Evolutionary conservation across 2,888 invertebrate genomes (phyloP), one percentile per base, ranked within the genome.

Genomic region (Acrobasis suavella): DNA sequence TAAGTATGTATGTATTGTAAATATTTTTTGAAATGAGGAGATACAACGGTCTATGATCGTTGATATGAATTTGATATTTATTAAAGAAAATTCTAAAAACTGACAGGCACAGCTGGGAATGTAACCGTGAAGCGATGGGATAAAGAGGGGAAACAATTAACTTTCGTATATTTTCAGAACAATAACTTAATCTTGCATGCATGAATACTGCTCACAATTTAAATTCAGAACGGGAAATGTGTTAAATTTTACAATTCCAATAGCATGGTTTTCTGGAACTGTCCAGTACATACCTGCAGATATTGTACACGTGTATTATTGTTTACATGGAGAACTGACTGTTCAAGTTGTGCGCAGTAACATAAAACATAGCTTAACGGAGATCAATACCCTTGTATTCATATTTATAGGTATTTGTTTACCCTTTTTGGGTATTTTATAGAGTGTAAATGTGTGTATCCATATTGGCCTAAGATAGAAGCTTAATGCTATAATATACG

Each of bases 181-280:
- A 39, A 39, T 39, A 38, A 15, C 15, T 32, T 39, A 32, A 17
- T 39, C 10, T 37, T 16, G 16, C 16, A 50, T 60, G n/a, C 58
- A 63, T 58, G 65, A 70, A 69, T 68, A 65, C 42, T 14, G 51
- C 50, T 59, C 54, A 60, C 50, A 61, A 63, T 61, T 62, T 65
- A 63, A 60, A 64, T 63, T 56, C 42, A 58, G 67, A 68, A 66
- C 55, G 65, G 66, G 68, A 60, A 51, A 51, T 60, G 51, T 51
- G 65, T 49, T 67, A 67, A 64, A 63, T 67, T 74, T 73, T 70
- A 63, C 70, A 72, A 71, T 71, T 71, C 68, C 50, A 64, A 69
- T 64, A 14, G n/a, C 15, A 38, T 50, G 15, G 62, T 54, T 62
- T 62, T 63, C 52, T 65, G 54, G 62, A 52, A 58, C 60, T 42